Conservation (phyloP, 1,140 invertebrate species). For the Nymphalis io region DNA sequence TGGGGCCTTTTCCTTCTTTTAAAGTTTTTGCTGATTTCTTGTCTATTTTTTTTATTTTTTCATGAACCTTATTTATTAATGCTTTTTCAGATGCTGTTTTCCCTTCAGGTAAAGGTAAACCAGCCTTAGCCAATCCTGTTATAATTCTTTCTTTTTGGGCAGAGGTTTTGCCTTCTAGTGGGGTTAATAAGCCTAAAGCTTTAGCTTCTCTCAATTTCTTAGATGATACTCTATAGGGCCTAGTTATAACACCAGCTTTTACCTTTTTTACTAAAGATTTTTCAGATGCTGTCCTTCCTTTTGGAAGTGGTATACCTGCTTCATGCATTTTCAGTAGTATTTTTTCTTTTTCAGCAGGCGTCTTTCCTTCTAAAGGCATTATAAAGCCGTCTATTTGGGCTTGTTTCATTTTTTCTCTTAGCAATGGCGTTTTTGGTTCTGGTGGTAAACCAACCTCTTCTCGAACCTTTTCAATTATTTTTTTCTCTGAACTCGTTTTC, state of each 20-base stretch:
- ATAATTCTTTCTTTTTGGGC: slow-evolving; percentile 52
- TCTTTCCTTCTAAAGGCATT: slow-evolving; percentile 41
- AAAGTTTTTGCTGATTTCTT: slow-evolving; percentile 42
- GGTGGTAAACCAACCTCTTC: slow-evolving; percentile 41
- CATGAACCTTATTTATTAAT: slow-evolving; percentile 19
- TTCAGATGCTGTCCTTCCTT: slow-evolving; percentile 28
- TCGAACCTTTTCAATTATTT: slow-evolving; percentile 38
- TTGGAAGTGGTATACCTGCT: slow-evolving; percentile 17
- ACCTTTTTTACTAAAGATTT: slow-evolving; percentile 28
- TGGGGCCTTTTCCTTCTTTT: slow-evolving; percentile 47
- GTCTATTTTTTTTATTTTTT: slow-evolving; percentile 42
- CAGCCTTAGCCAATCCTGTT: slow-evolving; percentile 30
- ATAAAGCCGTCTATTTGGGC: slow-evolving; percentile 37
- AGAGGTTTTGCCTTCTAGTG: slow-evolving; percentile 46
- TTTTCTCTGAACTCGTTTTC: slow-evolving; percentile 44
- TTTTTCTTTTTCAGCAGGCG: slow-evolving; percentile 36
- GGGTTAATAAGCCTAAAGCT: slow-evolving; percentile 33
- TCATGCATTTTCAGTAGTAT: slow-evolving; percentile 32
- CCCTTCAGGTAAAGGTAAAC: slow-evolving; percentile 46
- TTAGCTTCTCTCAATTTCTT: slow-evolving; percentile 32
- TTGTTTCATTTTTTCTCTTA: slow-evolving; percentile 36
- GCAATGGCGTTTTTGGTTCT: slow-evolving; percentile 34
- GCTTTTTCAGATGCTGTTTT: slow-evolving; percentile 45
- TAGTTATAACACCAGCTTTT: background rate
- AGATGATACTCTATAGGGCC: slow-evolving; percentile 18